Conservation (phyloP, 2,113 vertebrate genomes). For the Limanda limanda region DNA sequence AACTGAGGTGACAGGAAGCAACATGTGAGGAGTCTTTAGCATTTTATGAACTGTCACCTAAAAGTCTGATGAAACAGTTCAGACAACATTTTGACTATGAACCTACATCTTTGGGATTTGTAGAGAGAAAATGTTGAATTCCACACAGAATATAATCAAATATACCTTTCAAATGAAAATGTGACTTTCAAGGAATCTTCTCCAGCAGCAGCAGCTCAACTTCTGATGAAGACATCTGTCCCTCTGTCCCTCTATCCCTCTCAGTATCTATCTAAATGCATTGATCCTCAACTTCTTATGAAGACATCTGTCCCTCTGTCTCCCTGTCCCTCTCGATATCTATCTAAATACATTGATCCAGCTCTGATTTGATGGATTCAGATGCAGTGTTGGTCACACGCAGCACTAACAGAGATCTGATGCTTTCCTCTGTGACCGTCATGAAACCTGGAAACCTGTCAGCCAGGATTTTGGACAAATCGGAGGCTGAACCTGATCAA, state of each 20-base stretch:
- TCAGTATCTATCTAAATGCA: neutral
- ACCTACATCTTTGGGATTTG: neutral
- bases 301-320: too few species aligned
- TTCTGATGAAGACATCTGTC: neutral
- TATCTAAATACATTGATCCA: neutral
- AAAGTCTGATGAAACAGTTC: neutral
- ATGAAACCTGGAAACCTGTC: conserved; percentile 12
- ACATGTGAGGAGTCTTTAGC: conserved; percentile 11
- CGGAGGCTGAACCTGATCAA: conserved; percentile 23
- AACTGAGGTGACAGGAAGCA: conserved; percentile 4
- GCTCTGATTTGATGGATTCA: neutral
- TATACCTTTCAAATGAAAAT: neutral
- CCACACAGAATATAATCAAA: neutral
- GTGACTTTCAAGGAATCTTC: neutral
- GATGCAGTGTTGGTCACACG: conserved; percentile 16
- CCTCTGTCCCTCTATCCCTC: too few species aligned
- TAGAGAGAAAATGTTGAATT: neutral
- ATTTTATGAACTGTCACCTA: conserved; percentile 13
- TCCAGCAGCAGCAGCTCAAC: conserved; percentile 10
- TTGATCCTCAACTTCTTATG: conserved; percentile 7
- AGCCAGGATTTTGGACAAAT: conserved; percentile 12
- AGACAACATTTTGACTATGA: conserved; percentile 7
- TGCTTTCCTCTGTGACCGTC: conserved; percentile 7
- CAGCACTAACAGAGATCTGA: conserved; percentile 14
- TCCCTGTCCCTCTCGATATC: neutral